Evolutionary conservation across 1,140 invertebrate genomes (phyloP).

Genomic region (Gryllus bimaculatus): DNA sequence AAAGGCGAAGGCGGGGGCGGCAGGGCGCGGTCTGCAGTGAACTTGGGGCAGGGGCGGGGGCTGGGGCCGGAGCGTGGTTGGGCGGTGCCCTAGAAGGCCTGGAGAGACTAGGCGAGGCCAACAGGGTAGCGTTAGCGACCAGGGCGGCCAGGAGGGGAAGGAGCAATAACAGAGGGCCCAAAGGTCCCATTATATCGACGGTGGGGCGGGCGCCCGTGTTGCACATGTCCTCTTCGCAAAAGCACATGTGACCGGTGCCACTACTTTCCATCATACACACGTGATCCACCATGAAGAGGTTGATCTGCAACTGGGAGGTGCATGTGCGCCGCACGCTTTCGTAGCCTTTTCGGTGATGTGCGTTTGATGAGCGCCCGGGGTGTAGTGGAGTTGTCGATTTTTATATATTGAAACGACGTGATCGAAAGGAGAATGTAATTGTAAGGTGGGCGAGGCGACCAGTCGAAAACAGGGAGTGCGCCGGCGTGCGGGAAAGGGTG

Average conservation of each 20-base stretch:
- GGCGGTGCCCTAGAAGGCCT: slow-evolving; percentile 7
- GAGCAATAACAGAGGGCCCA: slow-evolving; percentile 15
- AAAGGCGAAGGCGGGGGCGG: neutral
- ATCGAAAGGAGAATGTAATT: too few relatives aligned
- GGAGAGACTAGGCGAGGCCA: neutral
- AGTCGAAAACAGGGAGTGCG: too few relatives aligned
- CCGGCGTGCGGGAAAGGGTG: too few relatives aligned
- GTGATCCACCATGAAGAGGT: slow-evolving; percentile 95
- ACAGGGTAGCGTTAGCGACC: neutral
- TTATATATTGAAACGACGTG: too few relatives aligned
- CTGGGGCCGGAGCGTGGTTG: neutral
- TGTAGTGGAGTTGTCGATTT: too few relatives aligned
- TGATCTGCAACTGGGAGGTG: slow-evolving; percentile 86
- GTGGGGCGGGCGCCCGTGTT: slow-evolving; percentile 46
- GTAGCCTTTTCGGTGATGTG: slow-evolving; percentile 49
- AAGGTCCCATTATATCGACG: neutral
- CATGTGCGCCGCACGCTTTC: slow-evolving; percentile 82
- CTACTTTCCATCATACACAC: slow-evolving; percentile 97
- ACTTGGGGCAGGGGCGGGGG: neutral
- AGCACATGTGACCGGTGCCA: slow-evolving; percentile 93
- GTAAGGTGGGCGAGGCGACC: too few relatives aligned
- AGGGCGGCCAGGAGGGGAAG: slow-evolving; percentile 19
- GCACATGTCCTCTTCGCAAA: slow-evolving; percentile 94
- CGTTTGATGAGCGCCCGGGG: neutral
- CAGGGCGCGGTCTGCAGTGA: neutral